Conservation (phyloP, 2,888 invertebrate genomes). For the Phyllotreta striolata region DNA sequence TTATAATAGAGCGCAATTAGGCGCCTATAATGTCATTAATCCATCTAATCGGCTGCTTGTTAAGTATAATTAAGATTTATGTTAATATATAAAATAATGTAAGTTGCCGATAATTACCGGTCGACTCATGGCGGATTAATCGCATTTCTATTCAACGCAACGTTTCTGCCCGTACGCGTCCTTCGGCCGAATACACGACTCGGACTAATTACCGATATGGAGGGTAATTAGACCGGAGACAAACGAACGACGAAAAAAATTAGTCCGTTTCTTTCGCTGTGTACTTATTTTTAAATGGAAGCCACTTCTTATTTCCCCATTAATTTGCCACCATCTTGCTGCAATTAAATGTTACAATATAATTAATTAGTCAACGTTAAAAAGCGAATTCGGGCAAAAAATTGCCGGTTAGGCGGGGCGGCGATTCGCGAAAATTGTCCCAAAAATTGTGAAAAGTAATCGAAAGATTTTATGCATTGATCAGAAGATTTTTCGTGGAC, state of each 20-base stretch:
- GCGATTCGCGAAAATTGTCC: constrained; percentile 6
- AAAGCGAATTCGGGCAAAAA: constrained; percentile 37
- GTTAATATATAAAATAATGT: no score
- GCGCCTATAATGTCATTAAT: no score
- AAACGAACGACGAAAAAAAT: constrained; percentile 6
- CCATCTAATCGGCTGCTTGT: no score
- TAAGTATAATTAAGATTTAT: no score
- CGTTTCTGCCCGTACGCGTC: constrained; percentile 4
- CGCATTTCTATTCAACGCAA: constrained; percentile 13
- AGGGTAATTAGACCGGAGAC: constrained; percentile 19
- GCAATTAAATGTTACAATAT: constrained; percentile 47
- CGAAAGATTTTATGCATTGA: no score
- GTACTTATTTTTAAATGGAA: not conserved
- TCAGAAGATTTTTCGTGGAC: no score
- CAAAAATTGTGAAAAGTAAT: no score
- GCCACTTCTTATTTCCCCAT: constrained; percentile 30
- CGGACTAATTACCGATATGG: constrained; percentile 17
- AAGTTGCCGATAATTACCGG: no score
- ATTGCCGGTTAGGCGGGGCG: not conserved
- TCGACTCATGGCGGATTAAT: not conserved
- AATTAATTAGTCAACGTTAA: constrained; percentile 49
- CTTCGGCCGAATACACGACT: constrained; percentile 1
- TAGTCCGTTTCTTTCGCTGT: constrained; percentile 7
- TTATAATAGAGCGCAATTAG: no score
- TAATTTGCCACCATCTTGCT: constrained; percentile 48